Evolutionary conservation across 2,113 vertebrate species (phyloP), one percentile per base, ranked within the genome.

Genomic region (Microtus richardsoni): DNA sequence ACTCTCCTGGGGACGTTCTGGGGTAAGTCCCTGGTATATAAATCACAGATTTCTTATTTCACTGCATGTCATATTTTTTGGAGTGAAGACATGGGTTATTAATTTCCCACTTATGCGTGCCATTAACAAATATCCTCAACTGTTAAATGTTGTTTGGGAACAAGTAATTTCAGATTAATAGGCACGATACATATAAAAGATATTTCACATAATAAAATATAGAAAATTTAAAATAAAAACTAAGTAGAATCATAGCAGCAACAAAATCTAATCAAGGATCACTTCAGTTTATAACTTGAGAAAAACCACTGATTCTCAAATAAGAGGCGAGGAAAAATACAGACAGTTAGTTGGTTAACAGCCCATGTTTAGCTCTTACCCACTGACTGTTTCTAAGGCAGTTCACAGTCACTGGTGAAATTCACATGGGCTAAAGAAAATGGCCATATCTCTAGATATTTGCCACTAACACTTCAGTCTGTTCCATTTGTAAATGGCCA

Each of bases 41-140:
- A 84, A 91, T 94, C 78, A 93, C 33, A 89, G 44, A n/a, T 86
- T 91, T 93, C n/a, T 77, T 54, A 91, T 88, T 87, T 93, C 36
- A 49, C 3, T 84, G 36, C 36, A 91, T 94, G 71, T 60, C 52
- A 68, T 86, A 91, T 66, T 93, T 84, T 92, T 89, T 44, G 12
- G 47, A 88, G 7, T 64, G 47, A 96, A 83, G 26, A 22, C 1
- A 8, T 86, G 21, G 49, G 79, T 58, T 70, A 78, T 73, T 85
- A 90, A 90, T 86, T 80, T n/a, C 21, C 39, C 75, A 52, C 21
- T 84, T 82, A 68, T 39, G 19, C 47, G 49, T 41, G 68, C 6
- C 26, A 88, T 89, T 97, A 95, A 84, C 92, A 96, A 87, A 80
- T 90, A 93, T 0, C 26, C 36, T 89, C 17, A 73, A 62, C n/a